Evolutionary conservation across 2,888 invertebrate species (phyloP).

Genomic region (Cremastobaeus sp.): DNA sequence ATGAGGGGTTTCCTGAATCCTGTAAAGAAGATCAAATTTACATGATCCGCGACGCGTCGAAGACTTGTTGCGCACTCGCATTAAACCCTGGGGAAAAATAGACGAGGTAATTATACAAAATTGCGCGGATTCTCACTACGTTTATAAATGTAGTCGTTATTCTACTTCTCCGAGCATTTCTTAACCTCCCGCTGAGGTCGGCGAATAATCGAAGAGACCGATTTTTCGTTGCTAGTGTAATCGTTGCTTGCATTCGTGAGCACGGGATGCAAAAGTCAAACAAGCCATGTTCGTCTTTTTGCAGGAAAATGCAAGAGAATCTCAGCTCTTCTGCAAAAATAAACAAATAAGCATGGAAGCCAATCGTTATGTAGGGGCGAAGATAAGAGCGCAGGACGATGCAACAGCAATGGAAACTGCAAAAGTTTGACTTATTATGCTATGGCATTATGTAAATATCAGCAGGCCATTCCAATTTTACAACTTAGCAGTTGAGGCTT

Average conservation of each 20-base stretch:
- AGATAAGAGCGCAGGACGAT: constrained; percentile 69
- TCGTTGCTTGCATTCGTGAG: no score
- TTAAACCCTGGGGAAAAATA: constrained; percentile 37
- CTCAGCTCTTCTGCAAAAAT: constrained; percentile 40
- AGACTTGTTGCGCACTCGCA: constrained; percentile 47
- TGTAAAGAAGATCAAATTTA: constrained; percentile 33
- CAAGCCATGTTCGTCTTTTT: no score
- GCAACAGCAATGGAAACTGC: constrained; percentile 72
- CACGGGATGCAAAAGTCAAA: no score
- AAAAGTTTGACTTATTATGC: constrained; percentile 74
- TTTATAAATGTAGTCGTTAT: constrained; percentile 2
- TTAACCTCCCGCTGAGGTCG: no score
- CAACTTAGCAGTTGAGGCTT: constrained; percentile 74
- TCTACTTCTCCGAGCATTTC: constrained; percentile 12
- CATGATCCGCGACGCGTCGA: constrained; percentile 34
- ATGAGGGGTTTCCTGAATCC: constrained; percentile 3
- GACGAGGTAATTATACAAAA: constrained; percentile 27
- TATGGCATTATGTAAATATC: constrained; percentile 76
- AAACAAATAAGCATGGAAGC: constrained; percentile 65
- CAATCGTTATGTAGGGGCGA: constrained; percentile 70
- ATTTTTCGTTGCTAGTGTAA: no score
- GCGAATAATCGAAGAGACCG: no score
- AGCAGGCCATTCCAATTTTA: constrained; percentile 76
- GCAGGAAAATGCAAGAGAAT: constrained; percentile 22
- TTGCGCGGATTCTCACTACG: constrained; percentile 3